Percentiles rank a stretch among this genome's conserved stretches.
Conservation (phyloP, 2,797 vertebrate species). For the Rhodeus uyekii region DNA sequence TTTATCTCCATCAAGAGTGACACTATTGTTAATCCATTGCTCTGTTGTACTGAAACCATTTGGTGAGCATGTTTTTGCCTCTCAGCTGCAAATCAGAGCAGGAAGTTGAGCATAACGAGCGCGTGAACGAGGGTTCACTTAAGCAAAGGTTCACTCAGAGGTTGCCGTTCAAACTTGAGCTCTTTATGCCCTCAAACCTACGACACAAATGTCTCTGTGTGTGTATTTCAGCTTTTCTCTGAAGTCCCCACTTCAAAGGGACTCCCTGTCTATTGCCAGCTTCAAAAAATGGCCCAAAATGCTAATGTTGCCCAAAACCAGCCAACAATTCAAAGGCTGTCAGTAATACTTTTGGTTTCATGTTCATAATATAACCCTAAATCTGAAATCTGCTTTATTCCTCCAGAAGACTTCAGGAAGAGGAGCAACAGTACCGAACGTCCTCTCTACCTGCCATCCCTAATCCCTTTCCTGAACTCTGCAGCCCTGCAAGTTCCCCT, state of each 20-base stretch:
- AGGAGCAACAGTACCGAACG: constrained; percentile 89
- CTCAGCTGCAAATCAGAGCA: constrained; percentile 34
- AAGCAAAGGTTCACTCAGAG: constrained; percentile 54
- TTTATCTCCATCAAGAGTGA: background rate
- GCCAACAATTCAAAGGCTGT: background rate
- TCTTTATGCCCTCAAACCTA: constrained; percentile 25
- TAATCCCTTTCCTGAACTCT: constrained; percentile 96
- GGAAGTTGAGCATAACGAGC: constrained; percentile 25
- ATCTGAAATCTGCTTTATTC: background rate
- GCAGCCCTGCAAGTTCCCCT: constrained; percentile 85
- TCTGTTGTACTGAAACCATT: constrained; percentile 9
- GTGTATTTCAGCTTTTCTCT: constrained; percentile 15
- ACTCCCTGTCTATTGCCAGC: constrained; percentile 3
- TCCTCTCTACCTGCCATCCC: constrained; percentile 96
- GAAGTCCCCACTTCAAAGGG: constrained; percentile 41
- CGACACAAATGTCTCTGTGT: constrained; percentile 10
- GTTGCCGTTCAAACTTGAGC: constrained; percentile 48
- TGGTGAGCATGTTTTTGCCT: constrained; percentile 7
- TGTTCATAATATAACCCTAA: background rate
- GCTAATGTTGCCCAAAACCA: constrained; percentile 27
- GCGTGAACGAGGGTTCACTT: constrained; percentile 43
- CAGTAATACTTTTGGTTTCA: background rate
- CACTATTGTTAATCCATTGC: constrained; percentile 11
- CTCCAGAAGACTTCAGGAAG: constrained; percentile 89
- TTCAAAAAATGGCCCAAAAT: constrained; percentile 22